These are phyloP conservation scores for Podotricha telesiphe DNA, from an alignment of 2,888 invertebrate genomes.

Conservation along the genomic window DNA sequence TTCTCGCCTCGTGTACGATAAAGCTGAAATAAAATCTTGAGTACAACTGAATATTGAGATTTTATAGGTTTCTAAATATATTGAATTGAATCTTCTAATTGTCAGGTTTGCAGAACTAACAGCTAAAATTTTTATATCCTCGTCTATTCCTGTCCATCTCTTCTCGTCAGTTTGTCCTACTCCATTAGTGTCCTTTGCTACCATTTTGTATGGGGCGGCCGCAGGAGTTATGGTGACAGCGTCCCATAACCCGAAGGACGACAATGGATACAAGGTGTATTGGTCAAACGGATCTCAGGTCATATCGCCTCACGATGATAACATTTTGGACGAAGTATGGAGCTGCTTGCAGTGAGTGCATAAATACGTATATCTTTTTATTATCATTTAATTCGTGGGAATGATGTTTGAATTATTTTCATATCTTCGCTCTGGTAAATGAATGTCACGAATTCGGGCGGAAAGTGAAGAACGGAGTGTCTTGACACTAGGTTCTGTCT, in stretches of 20 bases:
- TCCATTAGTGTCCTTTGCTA: constrained; percentile 95
- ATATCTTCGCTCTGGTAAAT: too few species aligned
- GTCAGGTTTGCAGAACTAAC: constrained; percentile 94
- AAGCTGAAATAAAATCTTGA: too few species aligned
- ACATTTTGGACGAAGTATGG: constrained; percentile 91
- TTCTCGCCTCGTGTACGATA: too few species aligned
- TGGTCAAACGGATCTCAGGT: constrained; percentile 98
- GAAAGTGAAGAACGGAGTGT: too few species aligned
- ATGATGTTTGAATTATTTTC: too few species aligned
- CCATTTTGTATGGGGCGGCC: constrained; percentile 88
- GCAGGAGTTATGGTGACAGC: constrained; percentile 98
- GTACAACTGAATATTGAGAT: too few species aligned
- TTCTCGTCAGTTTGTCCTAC: constrained; percentile 94
- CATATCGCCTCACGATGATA: constrained; percentile 94
- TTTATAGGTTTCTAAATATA: too few species aligned
- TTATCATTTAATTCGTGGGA: too few species aligned
- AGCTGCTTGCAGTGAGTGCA: constrained; percentile 86
- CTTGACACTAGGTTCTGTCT: too few species aligned
- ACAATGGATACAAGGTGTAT: constrained; percentile 99
- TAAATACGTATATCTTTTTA: too few species aligned
- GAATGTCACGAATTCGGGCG: too few species aligned
- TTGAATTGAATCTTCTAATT: too few species aligned
- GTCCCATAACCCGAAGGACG: constrained; percentile 97
- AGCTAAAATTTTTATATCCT: constrained; percentile 90
- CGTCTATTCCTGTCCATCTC: constrained; percentile 90